Conservation (phyloP, 2,113 vertebrate species). For the Corythoichthys intestinalis region DNA sequence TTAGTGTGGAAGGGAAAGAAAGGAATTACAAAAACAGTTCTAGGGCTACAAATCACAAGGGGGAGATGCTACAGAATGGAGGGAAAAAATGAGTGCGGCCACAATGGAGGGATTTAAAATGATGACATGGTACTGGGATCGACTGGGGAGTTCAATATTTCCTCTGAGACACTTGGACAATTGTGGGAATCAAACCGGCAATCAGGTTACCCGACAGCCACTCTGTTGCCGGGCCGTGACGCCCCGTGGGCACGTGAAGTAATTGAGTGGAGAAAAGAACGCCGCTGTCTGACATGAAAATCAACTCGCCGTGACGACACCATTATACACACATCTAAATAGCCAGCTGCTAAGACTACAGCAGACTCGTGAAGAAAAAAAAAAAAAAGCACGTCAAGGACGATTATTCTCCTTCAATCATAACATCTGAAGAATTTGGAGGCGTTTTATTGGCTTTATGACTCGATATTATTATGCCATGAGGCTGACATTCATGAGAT, state of each 20-base stretch:
- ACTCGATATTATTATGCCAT: neutral
- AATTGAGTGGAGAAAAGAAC: conserved; percentile 61
- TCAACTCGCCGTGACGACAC: conserved; percentile 57
- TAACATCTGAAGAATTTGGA: neutral
- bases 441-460: neutral
- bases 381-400: conserved; percentile 1
- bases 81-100: neutral
- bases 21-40: conserved; percentile 35
- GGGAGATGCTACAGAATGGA: conserved; percentile 16
- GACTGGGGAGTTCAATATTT: conserved; percentile 1
- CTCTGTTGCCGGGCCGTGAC: neutral
- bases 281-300: conserved; percentile 61
- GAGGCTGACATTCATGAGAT: neutral
- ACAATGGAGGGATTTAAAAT: neutral
- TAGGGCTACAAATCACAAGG: conserved; percentile 28
- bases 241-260: conserved; percentile 42
- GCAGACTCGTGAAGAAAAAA: conserved; percentile 8
- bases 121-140: neutral
- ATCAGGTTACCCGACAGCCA: neutral
- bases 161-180: neutral
- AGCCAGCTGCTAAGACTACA: conserved; percentile 28
- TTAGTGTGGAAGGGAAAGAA: conserved; percentile 26
- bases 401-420: conserved; percentile 18
- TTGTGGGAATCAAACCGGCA: conserved; percentile 1
- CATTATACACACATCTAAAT: conserved; percentile 51